Evolutionary conservation across 2,797 vertebrate species (phyloP), one percentile per base, ranked within the genome.

Genomic region (Acrossocheilus wenchowensis): DNA sequence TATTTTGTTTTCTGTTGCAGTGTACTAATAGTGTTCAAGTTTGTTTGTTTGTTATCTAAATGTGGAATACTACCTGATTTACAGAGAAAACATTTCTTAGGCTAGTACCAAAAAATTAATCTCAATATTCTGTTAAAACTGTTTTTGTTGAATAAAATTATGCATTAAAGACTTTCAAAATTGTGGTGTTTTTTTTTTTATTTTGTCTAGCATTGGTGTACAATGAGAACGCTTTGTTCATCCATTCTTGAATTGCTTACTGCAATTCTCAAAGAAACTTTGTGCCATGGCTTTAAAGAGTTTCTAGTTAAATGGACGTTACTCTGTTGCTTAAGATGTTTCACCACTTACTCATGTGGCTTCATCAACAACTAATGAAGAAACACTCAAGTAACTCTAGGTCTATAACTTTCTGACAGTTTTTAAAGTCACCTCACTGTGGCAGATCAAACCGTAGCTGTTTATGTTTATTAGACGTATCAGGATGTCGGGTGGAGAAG

Each of bases 91-190:
- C 39, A 41, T 92, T 93, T 93, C 86, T 92, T 95, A 95, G 94
- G 92, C 92, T 93, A 95, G 94, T 92, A 95, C 94, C 94, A 95
- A 95, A 95, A 93, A 91, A 84, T 93, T 88, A 75, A 90, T 89
- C 87, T 62, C 50, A 81, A 84, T 82, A 74, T 89, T 88, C 50
- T 87, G 89, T 91, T 92, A 93, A 91, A 82, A 86, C 87, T 80
- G 89, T 89, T 86, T 91, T 87, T 85, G 73, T 89, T 88, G 85
- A 87, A 88, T 73, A 26, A 90, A 91, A 92, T 91, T 88, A 92
- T 93, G 93, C 92, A 96, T 95, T 96, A 96, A 96, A 96, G 86
- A 91, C 89, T 93, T 94, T 93, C 82, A 94, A 94, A 91, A 91
- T 75, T 87, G 90, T 50, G 48, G 23, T 52, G 50, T 50, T 62